phyloP scores from a whole-genome alignment of 1,140 invertebrate species.

The Odontomachus brunneus region DNA sequence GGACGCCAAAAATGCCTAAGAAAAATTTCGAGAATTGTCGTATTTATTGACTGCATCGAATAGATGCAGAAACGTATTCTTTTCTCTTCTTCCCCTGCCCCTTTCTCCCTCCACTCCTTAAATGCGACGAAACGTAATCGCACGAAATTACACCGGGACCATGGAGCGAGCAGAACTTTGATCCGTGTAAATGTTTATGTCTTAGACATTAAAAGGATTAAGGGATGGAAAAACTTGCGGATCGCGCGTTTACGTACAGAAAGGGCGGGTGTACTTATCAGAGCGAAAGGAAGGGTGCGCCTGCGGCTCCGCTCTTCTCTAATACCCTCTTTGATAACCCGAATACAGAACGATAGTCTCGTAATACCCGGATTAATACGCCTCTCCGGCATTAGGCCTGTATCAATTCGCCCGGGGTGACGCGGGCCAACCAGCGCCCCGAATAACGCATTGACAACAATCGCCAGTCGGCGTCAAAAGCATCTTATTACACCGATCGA shows the following conservation, averaged over 20 bases:
- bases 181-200: not conserved
- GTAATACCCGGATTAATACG: constrained; percentile 83
- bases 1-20: no score
- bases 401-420: constrained; percentile 77
- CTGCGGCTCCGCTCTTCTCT: constrained; percentile 29
- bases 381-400: constrained; percentile 76
- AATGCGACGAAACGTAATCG: no score
- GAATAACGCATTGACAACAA: constrained; percentile 29
- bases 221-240: constrained; percentile 17
- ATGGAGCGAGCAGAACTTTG: not conserved
- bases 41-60: no score
- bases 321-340: constrained; percentile 68
- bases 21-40: no score
- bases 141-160: no score
- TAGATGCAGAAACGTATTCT: no score
- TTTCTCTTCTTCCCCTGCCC: no score
- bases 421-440: not conserved
- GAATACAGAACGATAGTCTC: constrained; percentile 60
- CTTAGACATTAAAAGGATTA: not conserved
- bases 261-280: constrained; percentile 30
- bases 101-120: no score
- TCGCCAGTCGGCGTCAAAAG: constrained; percentile 21
- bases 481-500: constrained; percentile 1
- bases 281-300: constrained; percentile 20
- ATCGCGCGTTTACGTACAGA: constrained; percentile 36